These are phyloP conservation scores for Blastobasis adustella DNA, from an alignment of 2,888 invertebrate genomes.

Conservation along the genomic window DNA sequence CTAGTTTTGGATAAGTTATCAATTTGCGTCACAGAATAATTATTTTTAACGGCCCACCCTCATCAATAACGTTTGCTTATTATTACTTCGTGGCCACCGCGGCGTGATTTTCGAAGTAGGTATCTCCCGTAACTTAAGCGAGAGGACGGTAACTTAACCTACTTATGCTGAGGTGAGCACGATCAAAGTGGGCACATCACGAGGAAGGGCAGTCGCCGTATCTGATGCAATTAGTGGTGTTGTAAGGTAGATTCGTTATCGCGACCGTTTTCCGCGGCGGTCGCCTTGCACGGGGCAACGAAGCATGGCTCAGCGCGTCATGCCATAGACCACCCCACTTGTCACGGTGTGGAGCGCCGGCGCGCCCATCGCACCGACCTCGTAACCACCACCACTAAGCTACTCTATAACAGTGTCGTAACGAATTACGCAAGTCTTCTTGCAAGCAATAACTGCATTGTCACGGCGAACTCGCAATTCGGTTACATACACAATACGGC, in stretches of 20 bases:
- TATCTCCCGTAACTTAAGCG: constrained; percentile 3
- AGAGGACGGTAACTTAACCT: constrained; percentile 24
- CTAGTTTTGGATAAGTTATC: constrained; percentile 64
- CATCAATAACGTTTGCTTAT: neutral
- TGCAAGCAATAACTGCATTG: constrained; percentile 18
- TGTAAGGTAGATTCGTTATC: constrained; percentile 29
- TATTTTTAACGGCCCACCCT: constrained; percentile 29
- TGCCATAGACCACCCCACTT: constrained; percentile 67
- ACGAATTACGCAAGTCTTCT: constrained; percentile 23
- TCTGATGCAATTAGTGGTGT: constrained; percentile 20
- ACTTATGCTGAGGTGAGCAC: constrained; percentile 19
- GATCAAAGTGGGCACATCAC: too few species aligned
- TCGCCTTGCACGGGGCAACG: constrained; percentile 32
- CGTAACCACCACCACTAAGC: neutral
- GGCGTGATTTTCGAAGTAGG: too few species aligned
- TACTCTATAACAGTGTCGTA: constrained; percentile 1
- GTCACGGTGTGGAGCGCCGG: constrained; percentile 53
- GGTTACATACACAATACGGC: constrained; percentile 6
- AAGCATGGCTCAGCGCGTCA: constrained; percentile 57
- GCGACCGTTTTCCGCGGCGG: constrained; percentile 45
- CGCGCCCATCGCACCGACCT: neutral
- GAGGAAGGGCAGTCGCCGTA: too few species aligned
- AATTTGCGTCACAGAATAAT: constrained; percentile 57
- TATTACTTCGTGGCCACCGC: neutral
- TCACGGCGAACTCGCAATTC: constrained; percentile 19